Evolutionary conservation across 1,140 invertebrate genomes (phyloP).

Genomic region (Palaemon carinicauda): DNA sequence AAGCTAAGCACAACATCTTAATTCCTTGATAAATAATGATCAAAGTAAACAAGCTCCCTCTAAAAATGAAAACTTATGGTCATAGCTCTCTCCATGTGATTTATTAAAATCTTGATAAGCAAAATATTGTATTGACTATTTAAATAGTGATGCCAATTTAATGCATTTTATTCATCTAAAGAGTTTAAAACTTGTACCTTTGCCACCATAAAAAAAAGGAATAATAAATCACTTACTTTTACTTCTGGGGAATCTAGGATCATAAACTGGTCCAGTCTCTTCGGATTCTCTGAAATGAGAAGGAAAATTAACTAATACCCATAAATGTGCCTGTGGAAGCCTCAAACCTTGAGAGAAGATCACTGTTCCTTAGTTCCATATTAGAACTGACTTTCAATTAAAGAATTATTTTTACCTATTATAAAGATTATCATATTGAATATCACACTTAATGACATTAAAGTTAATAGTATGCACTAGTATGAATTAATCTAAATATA

Average conservation of each 20-base stretch:
- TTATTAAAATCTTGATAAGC: neutral
- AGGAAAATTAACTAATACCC: neutral
- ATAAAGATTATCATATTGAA: too few species aligned
- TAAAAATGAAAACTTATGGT: neutral
- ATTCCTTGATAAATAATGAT: too few species aligned
- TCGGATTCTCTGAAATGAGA: neutral
- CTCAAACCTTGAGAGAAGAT: too few species aligned
- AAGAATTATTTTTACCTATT: too few species aligned
- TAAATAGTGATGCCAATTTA: neutral
- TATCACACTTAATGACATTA: too few species aligned
- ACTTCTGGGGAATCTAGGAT: slow-evolving; percentile 1
- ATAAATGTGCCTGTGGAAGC: too few species aligned
- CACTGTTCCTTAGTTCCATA: too few species aligned
- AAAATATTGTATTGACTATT: neutral
- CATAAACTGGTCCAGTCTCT: neutral
- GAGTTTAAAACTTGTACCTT: neutral
- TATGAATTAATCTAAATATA: too few species aligned
- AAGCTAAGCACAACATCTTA: too few species aligned
- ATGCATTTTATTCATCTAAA: neutral
- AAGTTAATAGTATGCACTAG: too few species aligned
- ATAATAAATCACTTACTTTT: neutral
- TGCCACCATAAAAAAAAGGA: neutral
- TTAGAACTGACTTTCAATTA: too few species aligned
- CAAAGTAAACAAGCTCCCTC: neutral
- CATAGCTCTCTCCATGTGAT: neutral